Conservation (phyloP, 1,140 invertebrate genomes). For the Holotrichia oblita region DNA sequence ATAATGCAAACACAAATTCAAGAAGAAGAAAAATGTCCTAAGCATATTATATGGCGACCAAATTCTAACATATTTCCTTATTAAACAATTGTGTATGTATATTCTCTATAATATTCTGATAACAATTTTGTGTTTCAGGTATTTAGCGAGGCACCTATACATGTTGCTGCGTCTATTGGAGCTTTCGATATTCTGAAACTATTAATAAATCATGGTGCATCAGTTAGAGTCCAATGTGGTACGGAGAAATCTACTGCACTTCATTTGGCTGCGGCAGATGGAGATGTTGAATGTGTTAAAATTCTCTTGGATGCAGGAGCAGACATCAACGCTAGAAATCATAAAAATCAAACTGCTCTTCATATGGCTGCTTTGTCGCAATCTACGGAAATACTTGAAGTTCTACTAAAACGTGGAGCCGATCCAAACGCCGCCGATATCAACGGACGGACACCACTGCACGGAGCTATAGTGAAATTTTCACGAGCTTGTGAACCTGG, state of each 20-base stretch:
- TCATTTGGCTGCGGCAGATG: conserved; percentile 85
- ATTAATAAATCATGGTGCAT: conserved; percentile 76
- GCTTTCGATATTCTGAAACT: conserved; percentile 73
- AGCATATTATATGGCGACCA: too few relatives aligned
- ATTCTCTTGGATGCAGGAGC: conserved; percentile 79
- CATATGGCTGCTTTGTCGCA: conserved; percentile 82
- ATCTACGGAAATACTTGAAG: conserved; percentile 75
- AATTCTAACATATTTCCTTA: too few relatives aligned
- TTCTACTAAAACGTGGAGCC: conserved; percentile 70
- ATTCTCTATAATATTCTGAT: too few relatives aligned
- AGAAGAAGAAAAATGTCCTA: too few relatives aligned
- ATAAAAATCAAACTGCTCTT: conserved; percentile 77
- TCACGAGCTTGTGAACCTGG: conserved; percentile 77
- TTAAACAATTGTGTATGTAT: not conserved
- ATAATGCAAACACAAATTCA: too few relatives aligned
- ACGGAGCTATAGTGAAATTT: conserved; percentile 80
- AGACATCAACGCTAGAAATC: conserved; percentile 72
- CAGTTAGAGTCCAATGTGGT: conserved; percentile 77
- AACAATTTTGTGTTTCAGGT: conserved; percentile 62
- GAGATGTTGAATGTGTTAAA: conserved; percentile 74
- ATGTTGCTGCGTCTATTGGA: conserved; percentile 81
- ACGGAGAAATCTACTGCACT: conserved; percentile 75
- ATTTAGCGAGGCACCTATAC: conserved; percentile 84
- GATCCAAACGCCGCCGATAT: conserved; percentile 71
- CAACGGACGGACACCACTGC: conserved; percentile 79